phyloP scores from a whole-genome alignment of 2,888 invertebrate species.

The Torymus tubicola region DNA sequence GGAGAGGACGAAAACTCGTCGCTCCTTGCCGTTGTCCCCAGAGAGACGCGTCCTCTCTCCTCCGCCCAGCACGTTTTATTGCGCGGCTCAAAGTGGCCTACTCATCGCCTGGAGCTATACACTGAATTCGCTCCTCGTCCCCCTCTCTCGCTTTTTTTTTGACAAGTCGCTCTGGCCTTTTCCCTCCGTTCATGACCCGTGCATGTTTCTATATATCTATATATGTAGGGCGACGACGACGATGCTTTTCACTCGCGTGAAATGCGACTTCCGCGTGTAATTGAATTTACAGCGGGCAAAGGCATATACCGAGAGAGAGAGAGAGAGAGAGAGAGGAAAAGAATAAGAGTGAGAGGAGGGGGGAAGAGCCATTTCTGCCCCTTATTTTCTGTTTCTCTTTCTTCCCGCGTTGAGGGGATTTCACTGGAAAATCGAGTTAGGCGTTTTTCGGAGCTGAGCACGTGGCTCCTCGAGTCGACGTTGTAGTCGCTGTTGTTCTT shows the following conservation, averaged over 20 bases:
- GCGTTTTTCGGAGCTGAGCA: not conserved
- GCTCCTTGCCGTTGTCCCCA: not conserved
- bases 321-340: too few species aligned
- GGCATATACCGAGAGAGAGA: too few species aligned
- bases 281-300: slow-evolving; percentile 25
- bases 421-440: not conserved
- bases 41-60: not conserved
- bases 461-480: too few species aligned
- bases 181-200: slow-evolving; percentile 5
- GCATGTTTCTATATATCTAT: not conserved
- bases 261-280: slow-evolving; percentile 37
- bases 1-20: slow-evolving; percentile 19
- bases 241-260: not conserved
- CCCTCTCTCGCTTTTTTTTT: not conserved
- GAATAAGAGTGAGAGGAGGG: too few species aligned
- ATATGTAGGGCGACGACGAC: not conserved
- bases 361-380: too few species aligned
- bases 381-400: not conserved
- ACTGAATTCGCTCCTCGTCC: not conserved
- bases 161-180: not conserved
- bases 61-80: slow-evolving; percentile 16
- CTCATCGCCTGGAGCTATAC: slow-evolving; percentile 28
- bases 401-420: not conserved
- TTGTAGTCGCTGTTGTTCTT: too few species aligned
- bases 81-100: slow-evolving; percentile 44